Evolutionary conservation across 64 coral and sea anemone genomes (phyloP).

Genomic region (Pachyseris speciosa): DNA sequence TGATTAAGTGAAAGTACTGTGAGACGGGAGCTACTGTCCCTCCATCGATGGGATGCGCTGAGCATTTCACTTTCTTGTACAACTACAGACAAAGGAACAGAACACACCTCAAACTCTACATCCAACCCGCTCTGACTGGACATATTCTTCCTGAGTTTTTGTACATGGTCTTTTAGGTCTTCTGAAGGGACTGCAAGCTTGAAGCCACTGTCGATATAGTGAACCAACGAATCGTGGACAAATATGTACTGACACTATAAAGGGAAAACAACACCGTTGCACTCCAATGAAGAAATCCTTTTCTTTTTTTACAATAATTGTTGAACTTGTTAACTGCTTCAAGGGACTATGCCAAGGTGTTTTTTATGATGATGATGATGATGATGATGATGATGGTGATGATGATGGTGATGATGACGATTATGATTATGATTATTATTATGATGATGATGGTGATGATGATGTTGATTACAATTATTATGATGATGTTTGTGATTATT

Average conservation of each 20-base stretch:
- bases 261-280: not conserved
- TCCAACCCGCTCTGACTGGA: conserved; percentile 57
- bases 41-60: too few relatives aligned
- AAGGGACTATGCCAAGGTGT: not conserved
- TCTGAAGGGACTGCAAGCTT: conserved; percentile 55
- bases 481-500: not conserved
- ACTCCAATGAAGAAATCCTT: not conserved
- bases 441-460: too few relatives aligned
- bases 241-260: conserved; percentile 97
- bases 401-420: too few relatives aligned
- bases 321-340: too few relatives aligned
- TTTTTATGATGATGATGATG: not conserved
- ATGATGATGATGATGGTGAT: too few relatives aligned
- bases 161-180: conserved; percentile 73
- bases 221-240: conserved; percentile 84
- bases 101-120: conserved; percentile 83
- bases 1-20: too few relatives aligned
- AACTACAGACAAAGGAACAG: too few relatives aligned
- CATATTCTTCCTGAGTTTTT: conserved; percentile 32
- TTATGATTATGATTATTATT: too few relatives aligned
- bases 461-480: not conserved
- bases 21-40: too few relatives aligned
- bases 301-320: not conserved
- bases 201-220: conserved; percentile 82
- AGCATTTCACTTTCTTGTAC: too few relatives aligned